A percentile compares a stretch with the other conserved stretches of the same genome.
Evolutionary conservation across 2,113 vertebrate genomes (phyloP).

Genomic region (Raja brachyura): DNA sequence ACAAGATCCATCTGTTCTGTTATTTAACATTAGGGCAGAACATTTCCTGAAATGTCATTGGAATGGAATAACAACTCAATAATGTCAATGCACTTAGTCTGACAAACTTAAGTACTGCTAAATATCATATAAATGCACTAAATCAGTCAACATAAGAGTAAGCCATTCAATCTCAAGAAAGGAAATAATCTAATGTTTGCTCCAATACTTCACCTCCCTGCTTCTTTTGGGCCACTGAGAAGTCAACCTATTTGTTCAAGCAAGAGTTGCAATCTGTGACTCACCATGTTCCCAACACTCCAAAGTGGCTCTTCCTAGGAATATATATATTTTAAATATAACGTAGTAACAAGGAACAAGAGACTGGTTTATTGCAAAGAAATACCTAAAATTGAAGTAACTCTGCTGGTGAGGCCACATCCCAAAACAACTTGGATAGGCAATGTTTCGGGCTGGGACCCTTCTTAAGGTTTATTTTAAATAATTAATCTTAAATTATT

Average conservation of each 20-base stretch:
- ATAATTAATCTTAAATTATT: too few species aligned
- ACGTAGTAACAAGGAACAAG: too few species aligned
- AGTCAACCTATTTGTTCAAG: background rate
- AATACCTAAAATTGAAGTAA: too few species aligned
- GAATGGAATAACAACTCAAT: constrained; percentile 25
- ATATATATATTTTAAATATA: too few species aligned
- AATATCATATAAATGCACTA: constrained; percentile 10
- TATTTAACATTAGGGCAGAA: background rate
- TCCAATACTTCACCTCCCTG: background rate
- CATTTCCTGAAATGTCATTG: constrained; percentile 27
- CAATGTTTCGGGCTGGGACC: too few species aligned
- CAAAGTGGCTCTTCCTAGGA: background rate
- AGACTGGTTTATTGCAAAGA: too few species aligned
- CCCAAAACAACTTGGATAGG: too few species aligned
- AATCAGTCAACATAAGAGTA: constrained; percentile 9
- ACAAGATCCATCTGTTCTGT: background rate
- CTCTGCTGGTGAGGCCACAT: too few species aligned
- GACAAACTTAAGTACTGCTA: background rate
- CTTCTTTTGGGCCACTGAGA: background rate
- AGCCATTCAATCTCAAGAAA: background rate
- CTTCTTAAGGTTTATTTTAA: too few species aligned
- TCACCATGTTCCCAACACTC: background rate
- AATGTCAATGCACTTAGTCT: constrained; percentile 29
- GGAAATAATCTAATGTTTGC: constrained; percentile 20
- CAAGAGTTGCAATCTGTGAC: background rate